A percentile compares a stretch with the other conserved stretches of the same genome.
These are phyloP conservation scores for Sepiola atlantica DNA, from an alignment of 2,888 invertebrate genomes.

Conservation along the genomic window DNA sequence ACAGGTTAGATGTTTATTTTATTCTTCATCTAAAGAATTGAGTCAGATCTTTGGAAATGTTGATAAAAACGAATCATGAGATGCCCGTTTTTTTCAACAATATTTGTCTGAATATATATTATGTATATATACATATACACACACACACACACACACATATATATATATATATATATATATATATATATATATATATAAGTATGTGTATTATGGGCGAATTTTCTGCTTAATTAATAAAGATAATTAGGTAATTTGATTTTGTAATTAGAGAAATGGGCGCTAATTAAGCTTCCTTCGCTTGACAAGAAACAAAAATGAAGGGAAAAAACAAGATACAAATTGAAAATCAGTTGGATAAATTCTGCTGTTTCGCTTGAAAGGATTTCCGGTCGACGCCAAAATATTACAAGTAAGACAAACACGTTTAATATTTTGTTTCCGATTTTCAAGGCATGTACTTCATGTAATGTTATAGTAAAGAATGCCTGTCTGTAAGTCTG, in stretches of 20 bases:
- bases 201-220: background rate
- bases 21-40: too few species aligned
- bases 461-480: too few species aligned
- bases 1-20: too few species aligned
- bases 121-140: background rate
- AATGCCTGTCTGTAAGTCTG: too few species aligned
- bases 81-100: too few species aligned
- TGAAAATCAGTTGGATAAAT: background rate
- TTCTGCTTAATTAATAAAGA: background rate
- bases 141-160: background rate
- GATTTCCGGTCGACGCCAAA: background rate
- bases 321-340: background rate
- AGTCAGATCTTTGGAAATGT: too few species aligned
- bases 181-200: background rate
- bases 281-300: background rate
- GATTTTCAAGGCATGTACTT: too few species aligned
- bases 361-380: background rate
- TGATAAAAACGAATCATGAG: too few species aligned
- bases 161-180: background rate
- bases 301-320: background rate
- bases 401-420: background rate
- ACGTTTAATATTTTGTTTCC: background rate
- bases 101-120: background rate
- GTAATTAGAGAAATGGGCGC: background rate
- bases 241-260: conserved; percentile 20